phyloP scores from a whole-genome alignment of 2,888 invertebrate genomes.

The Chymomyza amoena region DNA sequence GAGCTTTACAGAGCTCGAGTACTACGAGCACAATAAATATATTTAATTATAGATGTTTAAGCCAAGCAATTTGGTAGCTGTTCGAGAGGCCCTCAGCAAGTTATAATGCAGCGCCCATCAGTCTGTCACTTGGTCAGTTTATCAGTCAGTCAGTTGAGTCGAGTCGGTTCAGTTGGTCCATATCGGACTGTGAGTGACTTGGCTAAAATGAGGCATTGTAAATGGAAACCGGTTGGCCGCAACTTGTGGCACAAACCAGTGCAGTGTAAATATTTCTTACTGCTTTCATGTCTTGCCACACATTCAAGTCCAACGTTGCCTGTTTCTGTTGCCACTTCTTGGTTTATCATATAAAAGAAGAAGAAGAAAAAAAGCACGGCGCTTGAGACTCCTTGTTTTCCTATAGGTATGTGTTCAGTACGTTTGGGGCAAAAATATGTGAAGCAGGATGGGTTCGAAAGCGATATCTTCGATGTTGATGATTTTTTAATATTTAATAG shows the following conservation, averaged over 20 bases:
- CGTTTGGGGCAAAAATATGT: no score
- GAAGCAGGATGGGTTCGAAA: no score
- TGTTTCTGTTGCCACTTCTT: conserved; percentile 18
- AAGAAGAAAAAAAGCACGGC: conserved; percentile 52
- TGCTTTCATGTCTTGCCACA: conserved; percentile 29
- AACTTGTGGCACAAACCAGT: conserved; percentile 35
- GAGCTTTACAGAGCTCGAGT: not conserved
- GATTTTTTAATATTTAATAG: no score
- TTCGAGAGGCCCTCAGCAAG: not conserved
- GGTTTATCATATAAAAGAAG: conserved; percentile 37
- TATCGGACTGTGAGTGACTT: not conserved
- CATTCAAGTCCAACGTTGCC: conserved; percentile 15
- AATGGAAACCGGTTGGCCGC: conserved; percentile 46
- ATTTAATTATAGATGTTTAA: conserved; percentile 56
- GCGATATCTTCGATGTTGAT: no score
- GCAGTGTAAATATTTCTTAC: conserved; percentile 45
- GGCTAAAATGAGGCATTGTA: conserved; percentile 40
- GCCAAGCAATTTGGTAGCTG: conserved; percentile 1
- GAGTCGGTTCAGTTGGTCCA: conserved; percentile 8
- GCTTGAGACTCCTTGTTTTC: conserved; percentile 49
- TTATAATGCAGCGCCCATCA: not conserved
- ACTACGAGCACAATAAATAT: conserved; percentile 23
- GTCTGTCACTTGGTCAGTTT: not conserved
- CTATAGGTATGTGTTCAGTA: conserved; percentile 6
- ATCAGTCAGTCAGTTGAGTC: not conserved